A percentile compares a stretch with the other conserved stretches of the same genome.
Evolutionary conservation across 2,888 invertebrate species (phyloP).

Genomic region (Tribolium freemani): DNA sequence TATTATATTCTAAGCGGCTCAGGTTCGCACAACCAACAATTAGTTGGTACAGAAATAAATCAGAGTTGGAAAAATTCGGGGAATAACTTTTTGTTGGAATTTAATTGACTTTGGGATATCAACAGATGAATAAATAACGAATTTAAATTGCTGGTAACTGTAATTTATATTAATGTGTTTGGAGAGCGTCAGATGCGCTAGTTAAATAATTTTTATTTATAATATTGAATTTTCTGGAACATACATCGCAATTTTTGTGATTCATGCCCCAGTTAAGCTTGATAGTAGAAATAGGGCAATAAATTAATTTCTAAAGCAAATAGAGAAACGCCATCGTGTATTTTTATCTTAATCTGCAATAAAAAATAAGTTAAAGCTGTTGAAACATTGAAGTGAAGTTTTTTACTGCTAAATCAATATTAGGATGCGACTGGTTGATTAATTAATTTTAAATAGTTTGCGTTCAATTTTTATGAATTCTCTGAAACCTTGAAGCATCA

Average conservation of each 20-base stretch:
- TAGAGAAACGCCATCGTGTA: background rate
- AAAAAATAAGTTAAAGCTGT: background rate
- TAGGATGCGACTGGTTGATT: no score
- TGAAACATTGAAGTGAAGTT: no score
- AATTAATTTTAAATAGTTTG: no score
- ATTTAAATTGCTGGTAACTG: background rate
- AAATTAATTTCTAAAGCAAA: constrained; percentile 6
- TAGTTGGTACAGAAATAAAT: background rate
- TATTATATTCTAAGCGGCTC: background rate
- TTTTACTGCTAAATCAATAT: no score
- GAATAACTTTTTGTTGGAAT: background rate
- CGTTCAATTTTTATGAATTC: no score
- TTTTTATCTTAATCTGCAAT: background rate
- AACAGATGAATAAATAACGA: background rate
- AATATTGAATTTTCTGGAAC: background rate
- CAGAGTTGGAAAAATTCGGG: background rate
- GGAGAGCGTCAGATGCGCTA: background rate
- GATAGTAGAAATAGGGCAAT: background rate
- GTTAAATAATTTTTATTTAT: background rate
- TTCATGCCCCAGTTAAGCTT: background rate
- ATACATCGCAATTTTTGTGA: background rate
- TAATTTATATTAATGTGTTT: background rate
- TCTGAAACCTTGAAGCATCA: no score
- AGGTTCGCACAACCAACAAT: background rate
- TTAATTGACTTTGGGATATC: background rate